Evolutionary conservation across 2,888 invertebrate genomes (phyloP).

Genomic region (Macrosoma leucophasiata): DNA sequence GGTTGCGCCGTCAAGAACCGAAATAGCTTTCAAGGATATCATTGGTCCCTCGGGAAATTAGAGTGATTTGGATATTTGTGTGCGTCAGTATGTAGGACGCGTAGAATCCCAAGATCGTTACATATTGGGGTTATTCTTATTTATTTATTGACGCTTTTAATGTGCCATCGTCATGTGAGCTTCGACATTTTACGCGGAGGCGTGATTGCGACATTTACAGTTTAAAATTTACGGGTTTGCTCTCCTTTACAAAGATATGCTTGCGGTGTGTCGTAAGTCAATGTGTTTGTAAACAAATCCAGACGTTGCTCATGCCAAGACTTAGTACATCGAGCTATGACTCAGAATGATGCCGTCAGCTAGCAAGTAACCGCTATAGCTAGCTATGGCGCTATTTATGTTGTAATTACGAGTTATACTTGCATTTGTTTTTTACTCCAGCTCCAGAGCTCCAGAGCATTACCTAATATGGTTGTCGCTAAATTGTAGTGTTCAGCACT

Average conservation of each 20-base stretch:
- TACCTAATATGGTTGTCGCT: no score
- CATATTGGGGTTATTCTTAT: no score
- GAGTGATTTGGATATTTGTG: slow-evolving; percentile 43
- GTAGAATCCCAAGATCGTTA: no score
- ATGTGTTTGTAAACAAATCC: slow-evolving; percentile 54
- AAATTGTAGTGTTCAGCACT: no score
- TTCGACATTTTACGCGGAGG: no score
- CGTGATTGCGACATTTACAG: no score
- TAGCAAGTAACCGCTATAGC: slow-evolving; percentile 30
- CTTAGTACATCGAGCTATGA: slow-evolving; percentile 35
- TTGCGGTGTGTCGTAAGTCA: slow-evolving; percentile 16
- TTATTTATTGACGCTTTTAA: no score
- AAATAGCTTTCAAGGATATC: slow-evolving; percentile 56
- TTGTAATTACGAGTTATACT: slow-evolving; percentile 27
- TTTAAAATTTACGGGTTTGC: slow-evolving; percentile 4
- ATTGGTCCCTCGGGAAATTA: slow-evolving; percentile 65
- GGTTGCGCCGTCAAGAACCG: slow-evolving; percentile 36
- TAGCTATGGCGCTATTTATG: slow-evolving; percentile 32
- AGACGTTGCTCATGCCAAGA: slow-evolving; percentile 31
- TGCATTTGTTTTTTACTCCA: slow-evolving; percentile 34
- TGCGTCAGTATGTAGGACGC: no score
- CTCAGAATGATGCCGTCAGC: slow-evolving; percentile 51
- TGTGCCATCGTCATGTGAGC: no score
- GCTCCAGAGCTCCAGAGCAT: no score
- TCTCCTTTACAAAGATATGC: slow-evolving; percentile 11